A percentile compares a stretch with the other conserved stretches of the same genome.
phyloP scores from a whole-genome alignment of 2,113 vertebrate genomes.

The Eolophus roseicapilla region DNA sequence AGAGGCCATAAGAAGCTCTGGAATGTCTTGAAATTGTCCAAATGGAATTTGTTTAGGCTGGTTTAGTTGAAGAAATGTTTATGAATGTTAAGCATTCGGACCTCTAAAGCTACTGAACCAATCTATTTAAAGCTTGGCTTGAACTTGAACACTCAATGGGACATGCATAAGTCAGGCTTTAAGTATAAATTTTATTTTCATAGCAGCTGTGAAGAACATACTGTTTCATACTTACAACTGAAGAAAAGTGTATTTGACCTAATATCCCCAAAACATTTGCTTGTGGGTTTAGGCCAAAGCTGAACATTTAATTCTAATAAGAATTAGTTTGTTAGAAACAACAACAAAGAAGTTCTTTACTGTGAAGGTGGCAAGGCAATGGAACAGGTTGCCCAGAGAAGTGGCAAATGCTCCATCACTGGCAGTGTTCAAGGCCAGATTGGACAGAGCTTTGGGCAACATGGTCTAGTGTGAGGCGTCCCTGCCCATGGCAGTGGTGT shows the following conservation, averaged over 20 bases:
- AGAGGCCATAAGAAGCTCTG: not conserved
- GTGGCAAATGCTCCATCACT: not conserved
- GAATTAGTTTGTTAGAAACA: not conserved
- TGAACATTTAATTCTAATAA: not conserved
- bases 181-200: conserved; percentile 7
- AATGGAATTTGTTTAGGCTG: conserved; percentile 27
- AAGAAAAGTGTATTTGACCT: not conserved
- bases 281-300: not conserved
- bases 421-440: not conserved
- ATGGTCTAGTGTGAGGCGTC: not conserved
- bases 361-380: not conserved
- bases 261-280: not conserved
- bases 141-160: not conserved
- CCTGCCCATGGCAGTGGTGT: not conserved
- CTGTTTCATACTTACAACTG: not conserved
- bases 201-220: not conserved
- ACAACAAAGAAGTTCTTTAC: not conserved
- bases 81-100: conserved; percentile 8
- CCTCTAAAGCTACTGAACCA: conserved; percentile 37
- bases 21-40: conserved; percentile 26
- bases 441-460: not conserved
- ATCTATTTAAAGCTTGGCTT: conserved; percentile 28
- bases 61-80: conserved; percentile 5
- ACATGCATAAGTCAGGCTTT: not conserved
- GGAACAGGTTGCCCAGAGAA: not conserved